Percentiles rank a stretch among this genome's conserved stretches.
These are phyloP conservation scores for Trissolcus brochymenae DNA, from an alignment of 2,888 invertebrate genomes.

Conservation along the genomic window DNA sequence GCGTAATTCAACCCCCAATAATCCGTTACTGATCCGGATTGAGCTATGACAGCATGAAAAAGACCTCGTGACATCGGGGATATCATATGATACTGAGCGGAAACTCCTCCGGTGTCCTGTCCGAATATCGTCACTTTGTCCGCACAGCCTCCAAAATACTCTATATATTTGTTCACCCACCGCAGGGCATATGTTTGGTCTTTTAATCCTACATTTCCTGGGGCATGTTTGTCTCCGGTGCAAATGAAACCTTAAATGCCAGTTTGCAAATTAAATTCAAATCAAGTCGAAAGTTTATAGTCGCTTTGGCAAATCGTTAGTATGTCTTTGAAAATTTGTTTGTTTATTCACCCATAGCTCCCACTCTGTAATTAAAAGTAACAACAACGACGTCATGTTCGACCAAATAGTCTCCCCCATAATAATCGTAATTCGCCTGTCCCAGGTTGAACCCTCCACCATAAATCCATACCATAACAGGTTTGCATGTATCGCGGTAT, in stretches of 20 bases:
- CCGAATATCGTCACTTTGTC: constrained; percentile 70
- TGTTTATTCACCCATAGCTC: constrained; percentile 49
- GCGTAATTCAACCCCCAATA: constrained; percentile 17
- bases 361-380: constrained; percentile 68
- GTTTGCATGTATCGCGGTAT: constrained; percentile 63
- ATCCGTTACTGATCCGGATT: constrained; percentile 23
- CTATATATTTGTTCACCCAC: constrained; percentile 71
- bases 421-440: constrained; percentile 62
- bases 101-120: constrained; percentile 64
- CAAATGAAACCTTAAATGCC: constrained; percentile 66
- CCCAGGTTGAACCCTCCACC: constrained; percentile 66
- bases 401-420: constrained; percentile 68
- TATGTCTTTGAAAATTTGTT: too few species aligned
- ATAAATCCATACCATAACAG: constrained; percentile 70
- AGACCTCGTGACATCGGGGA: constrained; percentile 69
- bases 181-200: constrained; percentile 70
- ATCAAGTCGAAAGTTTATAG: too few species aligned
- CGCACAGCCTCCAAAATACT: constrained; percentile 70
- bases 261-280: background rate
- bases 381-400: constrained; percentile 69
- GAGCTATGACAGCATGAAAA: constrained; percentile 24
- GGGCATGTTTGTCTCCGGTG: constrained; percentile 63
- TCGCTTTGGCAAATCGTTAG: too few species aligned
- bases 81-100: constrained; percentile 68
- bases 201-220: constrained; percentile 69